A percentile compares a stretch with the other conserved stretches of the same genome.
These are phyloP conservation scores for Helicolenus hilgendorfi DNA, from an alignment of 2,797 vertebrate genomes.

Conservation along the genomic window DNA sequence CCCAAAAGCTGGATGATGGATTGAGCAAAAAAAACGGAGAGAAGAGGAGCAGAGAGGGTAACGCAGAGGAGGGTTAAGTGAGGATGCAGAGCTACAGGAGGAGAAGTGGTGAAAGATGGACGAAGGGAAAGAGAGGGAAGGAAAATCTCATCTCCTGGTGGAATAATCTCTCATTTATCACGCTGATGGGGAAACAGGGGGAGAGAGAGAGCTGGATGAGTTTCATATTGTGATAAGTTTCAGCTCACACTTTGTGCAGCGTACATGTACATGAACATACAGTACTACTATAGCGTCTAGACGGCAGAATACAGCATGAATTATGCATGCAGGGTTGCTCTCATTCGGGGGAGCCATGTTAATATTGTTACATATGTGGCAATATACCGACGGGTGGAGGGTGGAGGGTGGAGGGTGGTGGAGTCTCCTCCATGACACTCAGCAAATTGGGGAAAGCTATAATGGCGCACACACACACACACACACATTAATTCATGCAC, in stretches of 20 bases:
- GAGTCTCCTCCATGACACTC: conserved; percentile 66
- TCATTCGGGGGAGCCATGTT: conserved; percentile 87
- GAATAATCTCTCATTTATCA: conserved; percentile 90
- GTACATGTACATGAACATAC: conserved; percentile 35
- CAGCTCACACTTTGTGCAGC: conserved; percentile 17
- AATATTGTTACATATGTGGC: conserved; percentile 88
- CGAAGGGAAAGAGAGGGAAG: conserved; percentile 58
- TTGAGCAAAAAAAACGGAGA: conserved; percentile 47
- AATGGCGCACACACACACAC: conserved; percentile 39
- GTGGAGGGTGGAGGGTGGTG: conserved; percentile 55
- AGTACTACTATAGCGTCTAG: conserved; percentile 78
- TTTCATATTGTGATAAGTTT: conserved; percentile 50
- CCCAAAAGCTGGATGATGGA: conserved; percentile 57
- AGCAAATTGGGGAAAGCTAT: conserved; percentile 74
- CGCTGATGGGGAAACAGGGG: conserved; percentile 80
- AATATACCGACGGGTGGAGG: conserved; percentile 69
- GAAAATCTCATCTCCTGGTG: conserved; percentile 86
- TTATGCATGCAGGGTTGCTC: conserved; percentile 88
- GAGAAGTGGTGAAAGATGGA: conserved; percentile 62
- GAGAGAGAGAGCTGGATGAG: conserved; percentile 33
- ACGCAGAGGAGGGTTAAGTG: conserved; percentile 48
- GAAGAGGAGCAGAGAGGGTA: conserved; percentile 13
- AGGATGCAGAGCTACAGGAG: conserved; percentile 52
- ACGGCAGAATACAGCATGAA: conserved; percentile 88
- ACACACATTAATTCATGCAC: conserved; percentile 15